These are phyloP conservation scores for Poecilia latipinna DNA, from an alignment of 2,113 vertebrate genomes.

Conservation along the genomic window DNA sequence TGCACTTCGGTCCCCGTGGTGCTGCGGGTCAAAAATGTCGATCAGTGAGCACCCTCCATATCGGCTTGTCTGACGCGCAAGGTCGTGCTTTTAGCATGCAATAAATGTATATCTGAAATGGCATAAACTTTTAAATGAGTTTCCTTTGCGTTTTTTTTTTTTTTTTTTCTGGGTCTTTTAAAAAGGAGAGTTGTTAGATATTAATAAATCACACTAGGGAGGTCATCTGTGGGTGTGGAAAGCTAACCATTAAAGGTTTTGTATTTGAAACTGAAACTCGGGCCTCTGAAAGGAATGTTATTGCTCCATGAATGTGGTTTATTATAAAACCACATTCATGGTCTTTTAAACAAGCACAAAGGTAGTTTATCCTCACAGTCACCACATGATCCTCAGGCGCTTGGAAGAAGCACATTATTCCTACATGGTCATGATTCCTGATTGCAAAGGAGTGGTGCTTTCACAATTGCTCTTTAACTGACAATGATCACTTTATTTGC, in stretches of 20 bases:
- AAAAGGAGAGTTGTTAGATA: background rate
- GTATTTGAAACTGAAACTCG: slow-evolving; percentile 20
- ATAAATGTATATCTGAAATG: slow-evolving; percentile 78
- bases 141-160: slow-evolving; percentile 46
- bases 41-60: slow-evolving; percentile 78
- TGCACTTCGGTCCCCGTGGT: slow-evolving; percentile 98
- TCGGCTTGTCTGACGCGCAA: slow-evolving; percentile 37
- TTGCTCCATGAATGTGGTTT: slow-evolving; percentile 3
- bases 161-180: background rate
- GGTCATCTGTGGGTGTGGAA: slow-evolving; percentile 22
- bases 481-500: background rate
- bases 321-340: slow-evolving; percentile 13
- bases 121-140: slow-evolving; percentile 60
- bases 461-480: background rate
- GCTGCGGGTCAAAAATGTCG: slow-evolving; percentile 94
- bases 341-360: slow-evolving; percentile 3
- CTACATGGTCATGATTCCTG: background rate
- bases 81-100: slow-evolving; percentile 73
- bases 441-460: background rate
- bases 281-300: slow-evolving; percentile 11
- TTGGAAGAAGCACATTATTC: background rate
- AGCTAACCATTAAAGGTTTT: slow-evolving; percentile 11
- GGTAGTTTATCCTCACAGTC: background rate
- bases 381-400: background rate
- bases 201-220: background rate